Conservation (phyloP, 2,888 invertebrate genomes). For the Drosophila gaucha region DNA sequence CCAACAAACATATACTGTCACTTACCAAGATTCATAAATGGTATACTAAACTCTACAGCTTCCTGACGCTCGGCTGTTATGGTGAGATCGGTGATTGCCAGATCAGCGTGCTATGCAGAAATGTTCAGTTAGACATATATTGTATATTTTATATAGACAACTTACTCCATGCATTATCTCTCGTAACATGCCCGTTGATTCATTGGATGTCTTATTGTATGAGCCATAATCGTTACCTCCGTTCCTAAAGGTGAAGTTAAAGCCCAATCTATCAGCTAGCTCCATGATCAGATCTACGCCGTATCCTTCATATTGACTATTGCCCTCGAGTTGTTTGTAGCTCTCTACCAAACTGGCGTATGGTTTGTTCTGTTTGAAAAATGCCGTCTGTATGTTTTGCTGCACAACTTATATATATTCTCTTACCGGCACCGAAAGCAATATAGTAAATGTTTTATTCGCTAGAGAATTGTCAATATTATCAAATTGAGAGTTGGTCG, state of each 20-base stretch:
- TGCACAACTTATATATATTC: background rate
- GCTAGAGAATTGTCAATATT: constrained; percentile 87
- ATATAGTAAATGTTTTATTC: constrained; percentile 89
- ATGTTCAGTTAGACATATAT: background rate
- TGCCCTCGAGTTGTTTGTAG: constrained; percentile 88
- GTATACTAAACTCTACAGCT: constrained; percentile 97
- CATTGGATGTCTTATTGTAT: constrained; percentile 86
- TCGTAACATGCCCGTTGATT: constrained; percentile 95
- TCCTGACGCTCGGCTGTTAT: constrained; percentile 94
- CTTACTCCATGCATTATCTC: constrained; percentile 89
- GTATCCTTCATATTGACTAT: constrained; percentile 94
- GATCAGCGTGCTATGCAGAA: constrained; percentile 90
- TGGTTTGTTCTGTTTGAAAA: constrained; percentile 87
- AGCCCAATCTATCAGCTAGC: constrained; percentile 90
- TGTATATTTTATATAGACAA: background rate
- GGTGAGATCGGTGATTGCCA: constrained; percentile 96
- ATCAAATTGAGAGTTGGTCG: constrained; percentile 84
- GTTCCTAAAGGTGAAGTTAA: constrained; percentile 92
- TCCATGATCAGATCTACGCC: constrained; percentile 94
- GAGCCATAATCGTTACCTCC: constrained; percentile 92
- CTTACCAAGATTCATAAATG: constrained; percentile 95
- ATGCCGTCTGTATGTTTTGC: background rate
- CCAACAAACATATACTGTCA: background rate
- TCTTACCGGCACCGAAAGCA: constrained; percentile 88
- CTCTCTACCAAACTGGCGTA: constrained; percentile 94